Base-by-base conservation (phyloP, 2,888 invertebrate genomes). In the Caenorhabditis panamensis region DNA sequence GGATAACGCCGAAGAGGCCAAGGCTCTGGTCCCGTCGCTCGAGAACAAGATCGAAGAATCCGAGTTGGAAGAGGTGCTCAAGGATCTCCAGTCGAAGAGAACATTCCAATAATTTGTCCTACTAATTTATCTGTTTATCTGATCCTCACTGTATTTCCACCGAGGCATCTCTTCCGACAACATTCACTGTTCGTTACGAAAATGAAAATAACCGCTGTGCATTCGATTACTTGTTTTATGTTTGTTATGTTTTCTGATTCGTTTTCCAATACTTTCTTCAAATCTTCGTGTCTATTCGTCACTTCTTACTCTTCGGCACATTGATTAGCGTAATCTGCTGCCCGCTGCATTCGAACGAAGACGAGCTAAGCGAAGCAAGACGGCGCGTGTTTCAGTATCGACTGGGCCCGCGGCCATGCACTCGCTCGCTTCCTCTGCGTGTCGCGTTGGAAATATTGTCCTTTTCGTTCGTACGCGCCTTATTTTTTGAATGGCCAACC, bases 1-100 rank as follows among this genome's bases (percentile, higher is more conserved):
- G 0, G 98, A 98, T 92, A 96, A 95, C 49, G 95, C 97, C 0
- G 98, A 99, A 91, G 99, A 99, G 93, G 97, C 98, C 0, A 98
- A 98, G 93, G 82, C 86, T 16, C 61, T 87, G 31, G 84, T 86
- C 9, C 87, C 86, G 16, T 86, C 86, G 0, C 92, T 99, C 83
- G 98, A 98, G 92, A 97, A 97, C 47, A 94, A 98, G 88, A 95
- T 98, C 92, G 97, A 97, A 92, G 98, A 99, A 92, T 98, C 98
- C 91, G 98, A 98, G 92, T 93, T 99, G n/a, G 94, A 96, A 87
- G 95, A 96, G 91, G 94, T 98, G 87, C 93, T 99, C 79, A 98
- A 99, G 91, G 98, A 99, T 91, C 96, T 99, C 91, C 96, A 97
- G 92, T 97, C 97, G 0, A 98, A 99, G 92, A 94, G 97, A 91